These are phyloP conservation scores for Melanotaenia parkinsoni DNA, from an alignment of 2,797 vertebrate species.

Conservation along the genomic window DNA sequence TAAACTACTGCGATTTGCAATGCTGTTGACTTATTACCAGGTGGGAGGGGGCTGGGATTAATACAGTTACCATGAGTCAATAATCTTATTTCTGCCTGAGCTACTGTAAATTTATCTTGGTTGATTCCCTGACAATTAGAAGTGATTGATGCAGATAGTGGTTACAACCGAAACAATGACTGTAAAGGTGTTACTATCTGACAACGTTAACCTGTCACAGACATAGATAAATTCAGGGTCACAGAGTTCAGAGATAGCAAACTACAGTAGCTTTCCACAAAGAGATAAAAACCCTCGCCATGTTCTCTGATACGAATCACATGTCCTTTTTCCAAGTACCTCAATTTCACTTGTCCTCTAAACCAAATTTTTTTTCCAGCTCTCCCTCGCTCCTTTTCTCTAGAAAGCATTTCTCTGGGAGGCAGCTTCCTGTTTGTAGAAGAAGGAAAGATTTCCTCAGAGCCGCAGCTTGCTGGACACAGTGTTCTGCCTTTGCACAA, in stretches of 20 bases:
- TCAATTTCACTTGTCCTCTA: constrained; percentile 32
- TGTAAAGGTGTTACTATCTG: constrained; percentile 14
- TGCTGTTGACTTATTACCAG: constrained; percentile 22
- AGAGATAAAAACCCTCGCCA: constrained; percentile 19
- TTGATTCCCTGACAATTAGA: constrained; percentile 21
- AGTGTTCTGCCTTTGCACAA: constrained; percentile 82
- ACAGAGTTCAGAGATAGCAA: constrained; percentile 24
- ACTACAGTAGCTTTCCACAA: constrained; percentile 23
- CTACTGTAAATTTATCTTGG: constrained; percentile 25
- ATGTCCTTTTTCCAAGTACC: constrained; percentile 36
- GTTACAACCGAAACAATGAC: constrained; percentile 1
- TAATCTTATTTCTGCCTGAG: not conserved
- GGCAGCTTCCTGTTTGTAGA: constrained; percentile 84
- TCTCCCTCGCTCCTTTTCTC: constrained; percentile 44
- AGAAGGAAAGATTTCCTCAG: constrained; percentile 83
- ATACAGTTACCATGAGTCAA: not conserved
- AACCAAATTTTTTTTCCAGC: constrained; percentile 31
- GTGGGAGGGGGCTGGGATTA: not conserved
- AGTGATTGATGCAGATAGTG: constrained; percentile 9
- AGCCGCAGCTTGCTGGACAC: constrained; percentile 77
- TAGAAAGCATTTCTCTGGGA: constrained; percentile 75
- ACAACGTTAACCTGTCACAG: constrained; percentile 1
- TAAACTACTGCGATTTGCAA: constrained; percentile 8
- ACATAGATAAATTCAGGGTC: not conserved
- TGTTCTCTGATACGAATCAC: constrained; percentile 39